Evolutionary conservation across 2,888 invertebrate genomes (phyloP), one percentile per base, ranked within the genome.

Genomic region (Parnassius smintheus): DNA sequence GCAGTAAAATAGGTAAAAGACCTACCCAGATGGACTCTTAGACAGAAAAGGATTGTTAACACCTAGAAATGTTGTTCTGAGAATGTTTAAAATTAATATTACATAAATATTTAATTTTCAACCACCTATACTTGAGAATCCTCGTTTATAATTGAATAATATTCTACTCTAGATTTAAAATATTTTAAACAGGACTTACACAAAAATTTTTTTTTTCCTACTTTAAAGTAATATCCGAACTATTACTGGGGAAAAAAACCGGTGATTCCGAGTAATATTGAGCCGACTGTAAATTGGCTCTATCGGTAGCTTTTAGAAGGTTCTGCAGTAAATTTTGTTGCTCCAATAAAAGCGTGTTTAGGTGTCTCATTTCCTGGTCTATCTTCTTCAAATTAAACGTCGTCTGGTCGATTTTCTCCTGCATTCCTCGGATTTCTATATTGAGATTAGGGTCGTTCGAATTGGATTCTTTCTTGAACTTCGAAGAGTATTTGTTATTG

Each of bases 351-450:
- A 92, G 67, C 0, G 82, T 92, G 74, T 95, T 94, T 70, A 95
- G 81, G 77, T 95, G 95, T 68, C 93, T 92, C 75, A 95, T 93
- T 80, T 95, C 95, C 74, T 94, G 94, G 45, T 94, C 94, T 65
- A 96, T 92, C 67, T 93, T 93, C 76, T 95, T 95, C 67, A 95
- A 92, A 75, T 95, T 94, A 71, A 95, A 95, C 2, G 93, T 93
- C 59, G 94, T 94, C 70, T 94, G 94, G 67, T 95, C 95, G 18
- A 95, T 93, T 78, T 95, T 95, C 68, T 93, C 93, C 54, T 95
- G 94, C 79, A 95, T 87, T 10, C 94, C 92, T 68, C 93, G 91
- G 62, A 95, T 84, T 62, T 93, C 92, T n/a, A 93, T 80, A 59
- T 93, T 93, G 52, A 93, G 89, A 66, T 87, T 91, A 42, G 92